phyloP scores from a whole-genome alignment of 2,113 vertebrate species.

The Labeo rohita region DNA sequence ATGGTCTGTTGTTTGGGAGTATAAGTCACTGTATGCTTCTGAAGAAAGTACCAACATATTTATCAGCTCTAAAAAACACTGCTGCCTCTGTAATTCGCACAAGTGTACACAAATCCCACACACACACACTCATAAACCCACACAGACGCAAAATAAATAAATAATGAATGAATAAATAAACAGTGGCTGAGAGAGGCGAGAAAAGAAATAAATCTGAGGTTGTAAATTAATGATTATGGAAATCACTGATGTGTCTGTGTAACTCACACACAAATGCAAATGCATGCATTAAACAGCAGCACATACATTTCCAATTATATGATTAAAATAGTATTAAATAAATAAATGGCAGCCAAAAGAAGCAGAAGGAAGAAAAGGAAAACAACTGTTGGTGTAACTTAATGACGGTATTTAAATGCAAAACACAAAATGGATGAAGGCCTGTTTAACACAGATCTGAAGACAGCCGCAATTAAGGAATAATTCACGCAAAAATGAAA shows the following conservation, averaged over 20 bases:
- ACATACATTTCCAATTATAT: slow-evolving; percentile 13
- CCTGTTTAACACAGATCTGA: slow-evolving; percentile 10
- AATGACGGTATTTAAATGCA: slow-evolving; percentile 42
- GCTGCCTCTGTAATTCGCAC: not conserved
- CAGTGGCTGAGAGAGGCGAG: slow-evolving; percentile 19
- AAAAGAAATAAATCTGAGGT: slow-evolving; percentile 11
- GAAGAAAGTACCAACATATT: slow-evolving; percentile 30
- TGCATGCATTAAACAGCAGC: slow-evolving; percentile 5
- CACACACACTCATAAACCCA: not conserved
- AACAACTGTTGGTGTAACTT: slow-evolving; percentile 4
- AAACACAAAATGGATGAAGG: slow-evolving; percentile 14
- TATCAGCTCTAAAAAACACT: slow-evolving; percentile 16
- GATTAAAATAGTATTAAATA: not conserved
- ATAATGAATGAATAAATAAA: slow-evolving; percentile 33
- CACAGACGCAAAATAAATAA: slow-evolving; percentile 28
- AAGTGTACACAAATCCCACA: slow-evolving; percentile 7
- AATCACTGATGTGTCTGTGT: not conserved
- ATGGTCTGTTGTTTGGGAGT: not conserved
- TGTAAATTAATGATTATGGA: slow-evolving; percentile 27
- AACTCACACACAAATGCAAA: not conserved
- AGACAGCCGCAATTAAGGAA: not conserved
- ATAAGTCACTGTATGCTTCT: not conserved
- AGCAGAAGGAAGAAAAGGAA: not conserved
- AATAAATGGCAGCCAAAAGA: not conserved
- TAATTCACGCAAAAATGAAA: no score